Percentiles rank a stretch among this genome's conserved stretches.
These are phyloP conservation scores for Podocnemis expansa DNA, from an alignment of 2,113 vertebrate species.

Conservation along the genomic window DNA sequence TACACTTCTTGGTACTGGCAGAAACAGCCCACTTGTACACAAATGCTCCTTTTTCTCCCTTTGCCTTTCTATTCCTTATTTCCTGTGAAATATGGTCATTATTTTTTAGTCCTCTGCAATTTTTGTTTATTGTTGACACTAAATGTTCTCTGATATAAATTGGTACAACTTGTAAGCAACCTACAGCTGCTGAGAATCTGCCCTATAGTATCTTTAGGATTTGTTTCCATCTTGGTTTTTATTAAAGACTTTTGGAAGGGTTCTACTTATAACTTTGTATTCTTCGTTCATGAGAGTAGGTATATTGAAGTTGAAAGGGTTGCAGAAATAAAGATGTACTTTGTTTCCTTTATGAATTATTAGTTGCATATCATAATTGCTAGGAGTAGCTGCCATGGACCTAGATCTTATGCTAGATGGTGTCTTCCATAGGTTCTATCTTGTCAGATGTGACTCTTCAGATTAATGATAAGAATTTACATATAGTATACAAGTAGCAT, in stretches of 20 bases:
- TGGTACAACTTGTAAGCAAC: background rate
- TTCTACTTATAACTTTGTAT: background rate
- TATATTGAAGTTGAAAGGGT: background rate
- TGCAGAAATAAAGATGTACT: background rate
- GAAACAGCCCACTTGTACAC: background rate
- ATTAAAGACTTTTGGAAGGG: background rate
- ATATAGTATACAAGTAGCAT: background rate
- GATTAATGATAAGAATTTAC: background rate
- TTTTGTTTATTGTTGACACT: background rate
- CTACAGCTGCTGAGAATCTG: background rate
- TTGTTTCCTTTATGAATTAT: background rate
- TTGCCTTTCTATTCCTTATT: background rate
- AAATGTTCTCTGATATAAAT: background rate
- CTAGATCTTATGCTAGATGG: background rate
- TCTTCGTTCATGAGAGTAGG: background rate
- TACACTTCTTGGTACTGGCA: background rate
- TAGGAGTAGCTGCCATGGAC: background rate
- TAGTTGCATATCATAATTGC: background rate
- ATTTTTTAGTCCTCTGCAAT: background rate
- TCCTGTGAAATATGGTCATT: background rate
- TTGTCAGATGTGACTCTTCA: background rate
- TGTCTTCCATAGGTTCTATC: background rate
- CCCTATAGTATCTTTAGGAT: rapidly evolving
- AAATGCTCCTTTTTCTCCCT: background rate
- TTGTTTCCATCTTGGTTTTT: background rate